A percentile compares a stretch with the other conserved stretches of the same genome.
Conservation (phyloP, 1,140 invertebrate species). For the Pentalonia nigronervosa region DNA sequence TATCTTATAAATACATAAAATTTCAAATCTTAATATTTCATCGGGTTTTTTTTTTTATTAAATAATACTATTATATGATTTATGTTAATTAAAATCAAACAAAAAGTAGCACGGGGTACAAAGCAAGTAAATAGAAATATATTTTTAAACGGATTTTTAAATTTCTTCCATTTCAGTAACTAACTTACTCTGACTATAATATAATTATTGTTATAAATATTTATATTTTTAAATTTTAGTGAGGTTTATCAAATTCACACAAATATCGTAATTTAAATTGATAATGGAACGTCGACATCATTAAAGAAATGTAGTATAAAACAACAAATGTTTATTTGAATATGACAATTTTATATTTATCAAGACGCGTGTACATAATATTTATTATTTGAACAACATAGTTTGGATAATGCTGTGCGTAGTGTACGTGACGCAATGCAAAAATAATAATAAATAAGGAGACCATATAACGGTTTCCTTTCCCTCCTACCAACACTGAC, state of each 20-base stretch:
- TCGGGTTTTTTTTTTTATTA: neutral
- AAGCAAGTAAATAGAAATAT: neutral
- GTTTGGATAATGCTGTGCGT: neutral
- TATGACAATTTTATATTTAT: neutral
- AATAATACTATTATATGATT: neutral
- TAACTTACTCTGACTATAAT: neutral
- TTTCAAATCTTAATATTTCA: neutral
- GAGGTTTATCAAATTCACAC: neutral
- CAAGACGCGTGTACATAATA: neutral
- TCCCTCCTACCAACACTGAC: neutral
- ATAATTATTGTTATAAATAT: neutral
- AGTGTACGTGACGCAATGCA: conserved; percentile 48
- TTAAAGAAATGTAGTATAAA: neutral
- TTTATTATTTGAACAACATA: neutral
- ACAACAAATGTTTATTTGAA: neutral
- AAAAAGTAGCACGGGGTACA: neutral
- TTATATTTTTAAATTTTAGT: neutral
- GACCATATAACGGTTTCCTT: conserved; percentile 48
- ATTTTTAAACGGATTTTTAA: neutral
- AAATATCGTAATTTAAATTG: neutral
- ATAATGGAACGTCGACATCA: neutral
- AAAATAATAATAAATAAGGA: conserved; percentile 49
- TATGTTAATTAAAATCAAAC: neutral
- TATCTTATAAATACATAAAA: neutral
- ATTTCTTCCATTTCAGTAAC: neutral